Conservation (phyloP, 2,797 vertebrate genomes). For the Argya squamiceps region DNA sequence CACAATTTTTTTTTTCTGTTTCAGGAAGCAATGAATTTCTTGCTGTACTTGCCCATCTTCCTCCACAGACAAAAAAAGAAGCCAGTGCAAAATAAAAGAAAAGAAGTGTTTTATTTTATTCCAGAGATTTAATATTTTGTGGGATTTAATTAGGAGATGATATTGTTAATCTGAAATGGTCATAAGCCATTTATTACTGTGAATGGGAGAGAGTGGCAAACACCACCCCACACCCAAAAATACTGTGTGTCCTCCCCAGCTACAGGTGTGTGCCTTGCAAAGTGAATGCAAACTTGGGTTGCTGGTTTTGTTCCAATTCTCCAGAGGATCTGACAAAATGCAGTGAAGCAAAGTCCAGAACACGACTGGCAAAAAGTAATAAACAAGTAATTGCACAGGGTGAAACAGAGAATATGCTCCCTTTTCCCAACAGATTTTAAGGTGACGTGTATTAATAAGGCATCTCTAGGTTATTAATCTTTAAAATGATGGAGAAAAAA, state of each 20-base stretch:
- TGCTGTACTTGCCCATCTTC: background rate
- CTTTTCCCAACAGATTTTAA: background rate
- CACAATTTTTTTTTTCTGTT: background rate
- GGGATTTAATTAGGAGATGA: background rate
- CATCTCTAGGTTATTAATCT: background rate
- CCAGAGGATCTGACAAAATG: background rate
- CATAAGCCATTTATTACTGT: background rate
- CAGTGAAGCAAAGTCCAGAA: background rate
- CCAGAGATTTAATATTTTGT: background rate
- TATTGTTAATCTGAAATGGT: background rate
- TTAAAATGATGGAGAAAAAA: background rate
- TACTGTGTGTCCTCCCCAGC: background rate
- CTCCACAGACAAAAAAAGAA: background rate
- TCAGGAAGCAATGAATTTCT: background rate
- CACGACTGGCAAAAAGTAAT: background rate
- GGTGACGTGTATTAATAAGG: background rate
- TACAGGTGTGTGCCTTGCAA: background rate
- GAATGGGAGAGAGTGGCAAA: background rate
- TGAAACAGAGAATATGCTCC: background rate
- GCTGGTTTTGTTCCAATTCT: background rate
- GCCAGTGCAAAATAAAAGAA: background rate
- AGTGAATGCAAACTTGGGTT: background rate
- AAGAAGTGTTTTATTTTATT: background rate
- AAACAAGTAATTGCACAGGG: background rate
- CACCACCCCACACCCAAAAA: background rate